These are phyloP conservation scores for Bedellia somnulentella DNA, from an alignment of 2,888 invertebrate genomes.

Conservation along the genomic window DNA sequence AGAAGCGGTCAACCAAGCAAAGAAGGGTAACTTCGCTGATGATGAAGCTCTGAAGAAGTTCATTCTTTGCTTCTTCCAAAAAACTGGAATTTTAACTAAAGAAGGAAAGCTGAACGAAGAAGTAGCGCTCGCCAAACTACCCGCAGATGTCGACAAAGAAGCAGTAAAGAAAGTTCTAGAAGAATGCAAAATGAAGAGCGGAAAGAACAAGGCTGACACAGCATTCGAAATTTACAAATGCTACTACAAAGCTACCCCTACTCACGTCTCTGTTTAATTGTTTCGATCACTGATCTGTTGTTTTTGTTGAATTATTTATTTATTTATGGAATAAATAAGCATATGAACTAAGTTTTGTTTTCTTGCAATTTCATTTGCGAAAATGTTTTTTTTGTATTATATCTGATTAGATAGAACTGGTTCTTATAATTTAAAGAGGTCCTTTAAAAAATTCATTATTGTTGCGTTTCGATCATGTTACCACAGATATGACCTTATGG, in stretches of 20 bases:
- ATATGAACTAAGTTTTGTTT: neutral
- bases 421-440: no score
- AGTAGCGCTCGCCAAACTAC: conserved; percentile 32
- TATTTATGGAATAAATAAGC: neutral
- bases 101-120: conserved; percentile 43
- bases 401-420: no score
- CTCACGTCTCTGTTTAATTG: conserved; percentile 17
- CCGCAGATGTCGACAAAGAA: conserved; percentile 28
- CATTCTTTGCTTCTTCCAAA: conserved; percentile 45
- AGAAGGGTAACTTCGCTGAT: conserved; percentile 35
- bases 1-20: conserved; percentile 27
- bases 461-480: no score
- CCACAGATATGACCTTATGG: no score
- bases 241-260: conserved; percentile 32
- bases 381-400: neutral
- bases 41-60: conserved; percentile 44
- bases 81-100: conserved; percentile 25
- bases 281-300: neutral
- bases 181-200: conserved; percentile 33
- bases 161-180: conserved; percentile 34
- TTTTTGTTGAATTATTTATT: neutral
- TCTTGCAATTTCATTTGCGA: no score
- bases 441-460: no score
- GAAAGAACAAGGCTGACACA: conserved; percentile 33
- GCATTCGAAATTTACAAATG: conserved; percentile 46